Evolutionary conservation across 2,797 vertebrate species (phyloP), one percentile per base, ranked within the genome.

Genomic region (Channallabes apus): DNA sequence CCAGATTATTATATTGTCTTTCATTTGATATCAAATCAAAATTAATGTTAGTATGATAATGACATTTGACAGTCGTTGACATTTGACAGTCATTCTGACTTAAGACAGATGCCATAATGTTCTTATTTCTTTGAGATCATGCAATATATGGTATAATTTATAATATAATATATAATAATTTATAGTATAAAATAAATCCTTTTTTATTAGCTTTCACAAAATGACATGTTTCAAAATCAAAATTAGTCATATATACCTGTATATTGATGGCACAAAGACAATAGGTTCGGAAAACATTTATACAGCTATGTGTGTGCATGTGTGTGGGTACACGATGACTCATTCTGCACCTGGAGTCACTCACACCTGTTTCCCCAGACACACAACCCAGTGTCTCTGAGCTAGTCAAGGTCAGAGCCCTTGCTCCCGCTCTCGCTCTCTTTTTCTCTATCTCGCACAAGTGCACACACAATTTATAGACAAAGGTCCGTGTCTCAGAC

Each of bases 391-490:
- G 72, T 72, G 61, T 87, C 78, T 85, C 61, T 68, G 32, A 87
- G 81, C 56, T 79, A 84, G 67, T 79, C 87, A 89, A 89, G 87
- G 86, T 88, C 89, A 87, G 54, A 86, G 73, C 62, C 76, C 46
- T 83, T 35, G 15, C 18, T 24, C 71, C 20, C 56, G 29, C 35
- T 41, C 15, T 27, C 73, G 14, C 20, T 38, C 24, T 65, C 51
- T 58, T 27, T 38, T 17, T 38, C 73, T 20, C 20, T 38, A 22
- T 0, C 54, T 9, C 38, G 6, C n/a, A 62, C 27, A 54, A 59
- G 29, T 77, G 32, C 64, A 71, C 64, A 62, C 80, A 82, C 22
- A 54, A 27, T 77, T 67, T 77, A 76, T 64, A 24, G 32, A 71
- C 51, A 35, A 41, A 9, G 17, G 38, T 8, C 56, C 80, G 41